These are phyloP conservation scores for Gavia stellata DNA, from an alignment of 2,113 vertebrate genomes.

Conservation along the genomic window DNA sequence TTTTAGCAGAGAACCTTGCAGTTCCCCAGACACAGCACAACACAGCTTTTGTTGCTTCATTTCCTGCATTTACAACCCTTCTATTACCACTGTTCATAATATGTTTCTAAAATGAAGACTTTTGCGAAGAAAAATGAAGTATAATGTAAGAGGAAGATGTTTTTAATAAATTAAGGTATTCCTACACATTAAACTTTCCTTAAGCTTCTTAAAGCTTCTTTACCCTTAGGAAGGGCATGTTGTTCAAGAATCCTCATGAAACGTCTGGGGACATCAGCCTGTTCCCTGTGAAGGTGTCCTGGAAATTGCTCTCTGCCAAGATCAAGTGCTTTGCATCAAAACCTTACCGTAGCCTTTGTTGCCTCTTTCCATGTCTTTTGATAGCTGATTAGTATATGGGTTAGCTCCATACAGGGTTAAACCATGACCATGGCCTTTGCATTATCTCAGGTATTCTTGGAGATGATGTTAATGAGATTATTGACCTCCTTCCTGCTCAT, in stretches of 20 bases:
- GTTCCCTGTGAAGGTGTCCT: neutral
- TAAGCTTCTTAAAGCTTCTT: neutral
- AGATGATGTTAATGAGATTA: neutral
- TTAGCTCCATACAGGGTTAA: neutral
- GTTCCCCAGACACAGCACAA: neutral
- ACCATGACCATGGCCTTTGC: neutral
- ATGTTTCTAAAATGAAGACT: neutral
- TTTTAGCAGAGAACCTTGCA: neutral
- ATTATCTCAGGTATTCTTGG: neutral
- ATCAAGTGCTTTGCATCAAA: neutral
- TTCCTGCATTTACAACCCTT: neutral
- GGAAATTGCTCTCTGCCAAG: neutral
- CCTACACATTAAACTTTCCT: neutral
- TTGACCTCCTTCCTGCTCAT: neutral
- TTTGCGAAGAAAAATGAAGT: neutral
- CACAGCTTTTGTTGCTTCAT: neutral
- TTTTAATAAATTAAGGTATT: neutral
- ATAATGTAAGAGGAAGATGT: neutral
- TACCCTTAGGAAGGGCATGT: neutral
- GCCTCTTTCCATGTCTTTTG: neutral
- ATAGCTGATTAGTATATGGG: neutral
- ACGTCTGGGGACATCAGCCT: neutral
- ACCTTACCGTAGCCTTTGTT: neutral
- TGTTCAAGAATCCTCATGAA: neutral
- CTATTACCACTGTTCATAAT: neutral